Conservation (phyloP, 2,888 invertebrate species). For the Drosophila nr. perissopoda region DNA sequence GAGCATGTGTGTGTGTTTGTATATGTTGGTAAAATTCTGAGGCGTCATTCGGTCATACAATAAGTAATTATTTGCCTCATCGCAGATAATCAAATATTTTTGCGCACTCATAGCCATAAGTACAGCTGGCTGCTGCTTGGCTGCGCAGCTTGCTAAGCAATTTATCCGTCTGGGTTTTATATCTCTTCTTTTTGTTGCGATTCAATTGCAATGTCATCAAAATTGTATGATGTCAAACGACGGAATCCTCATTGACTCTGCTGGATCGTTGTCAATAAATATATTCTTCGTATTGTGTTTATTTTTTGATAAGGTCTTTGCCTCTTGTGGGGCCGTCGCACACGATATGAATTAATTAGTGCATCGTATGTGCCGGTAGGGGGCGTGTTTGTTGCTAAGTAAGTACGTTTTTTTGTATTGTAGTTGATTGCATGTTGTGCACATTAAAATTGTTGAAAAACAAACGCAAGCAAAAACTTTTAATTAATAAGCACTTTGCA, state of each 20-base stretch:
- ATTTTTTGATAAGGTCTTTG: constrained; percentile 38
- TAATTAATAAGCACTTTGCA: constrained; percentile 46
- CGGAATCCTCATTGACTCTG: not conserved
- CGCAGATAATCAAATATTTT: constrained; percentile 59
- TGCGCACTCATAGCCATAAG: constrained; percentile 27
- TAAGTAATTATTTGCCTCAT: constrained; percentile 36
- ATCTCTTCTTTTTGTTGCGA: constrained; percentile 17
- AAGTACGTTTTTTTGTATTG: not conserved
- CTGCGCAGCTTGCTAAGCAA: constrained; percentile 25
- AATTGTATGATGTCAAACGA: constrained; percentile 31
- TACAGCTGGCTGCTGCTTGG: constrained; percentile 34
- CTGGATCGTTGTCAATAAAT: constrained; percentile 8
- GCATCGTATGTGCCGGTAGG: constrained; percentile 26
- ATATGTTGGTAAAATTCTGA: constrained; percentile 19
- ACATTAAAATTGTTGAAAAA: constrained; percentile 33
- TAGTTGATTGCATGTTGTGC: constrained; percentile 21
- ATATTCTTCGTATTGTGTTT: not conserved
- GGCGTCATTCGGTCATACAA: constrained; percentile 43
- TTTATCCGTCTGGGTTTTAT: constrained; percentile 11
- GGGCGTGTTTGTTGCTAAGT: constrained; percentile 24
- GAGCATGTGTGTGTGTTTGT: constrained; percentile 7
- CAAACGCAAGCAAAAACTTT: constrained; percentile 50
- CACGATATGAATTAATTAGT: constrained; percentile 29
- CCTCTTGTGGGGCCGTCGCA: constrained; percentile 25
- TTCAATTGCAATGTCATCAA: constrained; percentile 56